These are phyloP conservation scores for Aspidoscelis tigris DNA, from an alignment of 2,113 vertebrate species.

Conservation along the genomic window DNA sequence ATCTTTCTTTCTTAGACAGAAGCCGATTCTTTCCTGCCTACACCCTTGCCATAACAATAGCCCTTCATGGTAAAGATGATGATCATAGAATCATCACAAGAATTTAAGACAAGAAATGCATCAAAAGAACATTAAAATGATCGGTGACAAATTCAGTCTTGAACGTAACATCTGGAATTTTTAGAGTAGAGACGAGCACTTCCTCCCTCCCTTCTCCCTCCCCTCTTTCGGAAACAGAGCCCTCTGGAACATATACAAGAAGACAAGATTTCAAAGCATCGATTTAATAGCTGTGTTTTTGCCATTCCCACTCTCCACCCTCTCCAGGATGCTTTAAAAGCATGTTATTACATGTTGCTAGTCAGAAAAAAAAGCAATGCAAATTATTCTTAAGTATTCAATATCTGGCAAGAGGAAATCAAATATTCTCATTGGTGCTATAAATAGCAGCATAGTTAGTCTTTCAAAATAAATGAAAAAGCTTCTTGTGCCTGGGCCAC, in stretches of 20 bases:
- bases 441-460: slow-evolving; percentile 60
- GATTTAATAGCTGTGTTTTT: background rate
- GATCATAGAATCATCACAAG: no score
- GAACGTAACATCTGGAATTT: background rate
- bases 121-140: no score
- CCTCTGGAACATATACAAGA: background rate
- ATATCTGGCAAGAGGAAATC: slow-evolving; percentile 51
- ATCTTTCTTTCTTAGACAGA: no score
- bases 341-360: slow-evolving; percentile 15
- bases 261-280: background rate
- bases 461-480: slow-evolving; percentile 53
- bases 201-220: no score
- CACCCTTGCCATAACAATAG: no score
- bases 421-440: slow-evolving; percentile 66
- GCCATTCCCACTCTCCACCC: background rate
- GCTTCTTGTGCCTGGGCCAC: slow-evolving; percentile 55
- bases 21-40: no score
- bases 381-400: slow-evolving; percentile 18
- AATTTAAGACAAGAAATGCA: no score
- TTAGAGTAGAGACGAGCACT: background rate
- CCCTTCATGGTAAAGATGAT: no score
- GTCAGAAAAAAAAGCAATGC: background rate
- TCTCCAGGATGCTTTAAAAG: slow-evolving; percentile 8
- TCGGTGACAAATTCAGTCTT: background rate
- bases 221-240: background rate